These are phyloP conservation scores for Lasioglossum pauxillum DNA, from an alignment of 2,888 invertebrate species.

Conservation along the genomic window DNA sequence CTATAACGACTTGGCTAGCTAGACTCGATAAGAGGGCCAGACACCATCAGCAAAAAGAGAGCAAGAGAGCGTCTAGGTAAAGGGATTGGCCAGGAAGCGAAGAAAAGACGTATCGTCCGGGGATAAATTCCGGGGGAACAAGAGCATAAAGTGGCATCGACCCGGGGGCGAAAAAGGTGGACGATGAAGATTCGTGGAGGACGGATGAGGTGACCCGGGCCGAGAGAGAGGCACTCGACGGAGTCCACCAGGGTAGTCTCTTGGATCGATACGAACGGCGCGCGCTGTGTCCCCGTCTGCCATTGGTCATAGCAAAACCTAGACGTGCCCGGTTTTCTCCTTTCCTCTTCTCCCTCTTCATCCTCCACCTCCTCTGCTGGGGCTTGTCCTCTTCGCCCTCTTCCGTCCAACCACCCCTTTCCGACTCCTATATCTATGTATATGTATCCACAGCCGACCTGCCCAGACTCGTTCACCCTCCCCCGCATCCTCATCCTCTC, in stretches of 20 bases:
- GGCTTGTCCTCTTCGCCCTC: slow-evolving; percentile 59
- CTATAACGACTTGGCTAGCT: background rate
- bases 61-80: background rate
- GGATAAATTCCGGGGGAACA: slow-evolving; percentile 55
- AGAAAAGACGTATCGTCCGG: slow-evolving; percentile 1
- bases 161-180: slow-evolving; percentile 65
- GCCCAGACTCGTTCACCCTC: slow-evolving; percentile 24
- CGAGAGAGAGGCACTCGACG: slow-evolving; percentile 69
- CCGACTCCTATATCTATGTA: slow-evolving; percentile 30
- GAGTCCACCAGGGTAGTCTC: slow-evolving; percentile 71
- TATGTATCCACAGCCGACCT: slow-evolving; percentile 61
- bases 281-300: slow-evolving; percentile 82
- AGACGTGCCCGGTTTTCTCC: slow-evolving; percentile 79
- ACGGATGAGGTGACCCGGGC: slow-evolving; percentile 80
- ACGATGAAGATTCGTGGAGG: slow-evolving; percentile 76
- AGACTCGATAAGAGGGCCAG: background rate
- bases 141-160: slow-evolving; percentile 54
- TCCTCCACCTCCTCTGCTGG: slow-evolving; percentile 72
- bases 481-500: slow-evolving; percentile 13
- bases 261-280: slow-evolving; percentile 81
- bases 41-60: background rate
- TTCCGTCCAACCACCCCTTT: slow-evolving; percentile 61
- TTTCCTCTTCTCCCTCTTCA: slow-evolving; percentile 62
- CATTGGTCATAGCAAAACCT: slow-evolving; percentile 83
- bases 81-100: background rate